Percentiles rank a stretch among this genome's conserved stretches.
phyloP scores from a whole-genome alignment of 2,888 invertebrate species.

The Drosophila eohydei region DNA sequence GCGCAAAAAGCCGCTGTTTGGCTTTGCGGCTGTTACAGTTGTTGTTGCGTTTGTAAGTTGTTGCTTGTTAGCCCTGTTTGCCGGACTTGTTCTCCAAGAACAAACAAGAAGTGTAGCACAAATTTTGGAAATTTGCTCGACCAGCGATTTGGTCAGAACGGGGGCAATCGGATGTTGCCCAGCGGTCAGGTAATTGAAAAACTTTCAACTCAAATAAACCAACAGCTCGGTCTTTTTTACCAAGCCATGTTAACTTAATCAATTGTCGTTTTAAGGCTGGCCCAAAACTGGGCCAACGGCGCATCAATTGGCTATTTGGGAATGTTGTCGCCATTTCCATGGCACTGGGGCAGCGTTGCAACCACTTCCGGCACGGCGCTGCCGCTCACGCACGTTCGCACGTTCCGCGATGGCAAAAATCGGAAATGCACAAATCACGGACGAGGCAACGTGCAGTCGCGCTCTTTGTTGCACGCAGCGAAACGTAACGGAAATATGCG shows the following conservation, averaged over 20 bases:
- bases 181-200: constrained; percentile 74
- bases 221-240: constrained; percentile 1
- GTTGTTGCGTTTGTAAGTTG: constrained; percentile 5
- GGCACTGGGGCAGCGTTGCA: not conserved
- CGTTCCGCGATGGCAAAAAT: constrained; percentile 46
- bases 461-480: constrained; percentile 53
- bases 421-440: constrained; percentile 75
- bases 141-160: constrained; percentile 12
- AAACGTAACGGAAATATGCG: constrained; percentile 68
- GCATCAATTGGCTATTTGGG: constrained; percentile 6
- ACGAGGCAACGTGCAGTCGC: constrained; percentile 27
- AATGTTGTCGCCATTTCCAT: constrained; percentile 14
- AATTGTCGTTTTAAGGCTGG: constrained; percentile 59
- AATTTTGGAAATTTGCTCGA: constrained; percentile 30
- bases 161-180: constrained; percentile 36
- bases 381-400: constrained; percentile 32
- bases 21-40: constrained; percentile 14
- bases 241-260: constrained; percentile 53
- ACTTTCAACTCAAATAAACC: constrained; percentile 52
- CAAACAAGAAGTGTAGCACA: constrained; percentile 33
- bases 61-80: constrained; percentile 20
- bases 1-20: constrained; percentile 40
- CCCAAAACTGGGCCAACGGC: constrained; percentile 24
- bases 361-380: constrained; percentile 16
- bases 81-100: constrained; percentile 21